Evolutionary conservation across 2,797 vertebrate genomes (phyloP), one percentile per base, ranked within the genome.

Genomic region (Craterocephalus amniculus): DNA sequence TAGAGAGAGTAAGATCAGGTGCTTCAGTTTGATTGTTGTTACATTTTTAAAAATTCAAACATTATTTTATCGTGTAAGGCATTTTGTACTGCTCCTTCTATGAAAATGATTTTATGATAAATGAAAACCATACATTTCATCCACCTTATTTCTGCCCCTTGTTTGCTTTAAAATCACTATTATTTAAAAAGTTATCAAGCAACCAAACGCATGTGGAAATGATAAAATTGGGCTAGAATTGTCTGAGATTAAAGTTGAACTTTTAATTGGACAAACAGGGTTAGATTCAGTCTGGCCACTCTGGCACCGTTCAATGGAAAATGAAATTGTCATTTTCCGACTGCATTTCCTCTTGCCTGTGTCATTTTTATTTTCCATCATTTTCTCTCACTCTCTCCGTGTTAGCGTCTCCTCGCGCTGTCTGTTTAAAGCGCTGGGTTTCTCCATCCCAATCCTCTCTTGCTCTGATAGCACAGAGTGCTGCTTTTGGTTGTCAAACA

Each of bases 401-500:
- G 34, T 45, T 52, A 34, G 49, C 73, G 26, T 77, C 26, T 43
- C 34, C 20, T 75, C 61, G 20, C 45, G 36, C 68, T 58, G 58
- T 69, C 72, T 66, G 34, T 63, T 38, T 27, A 51, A 67, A 81
- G 51, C n/a, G 4, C 49, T 49, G 48, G 11, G 20, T 64, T 62
- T 70, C 43, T 74, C 45, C 60, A 2, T 67, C 63, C 67, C 67
- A 74, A 49, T 76, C 40, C 72, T 76, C 72, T 48, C 20, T 8
- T 8, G 43, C 43, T 78, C 71, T 16, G 64, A 74, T 67, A 22
- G 55, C 35, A 52, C 71, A 32, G 26, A 58, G 52, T 2, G 36
- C 56, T 61, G 68, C 70, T 77, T 69, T 81, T 58, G 62, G 52
- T 85, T 85, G 75, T 86, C 82, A 74, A 68, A 80, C 78, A 76